phyloP scores from a whole-genome alignment of 2,113 vertebrate species.

The Aphyosemion australe region DNA sequence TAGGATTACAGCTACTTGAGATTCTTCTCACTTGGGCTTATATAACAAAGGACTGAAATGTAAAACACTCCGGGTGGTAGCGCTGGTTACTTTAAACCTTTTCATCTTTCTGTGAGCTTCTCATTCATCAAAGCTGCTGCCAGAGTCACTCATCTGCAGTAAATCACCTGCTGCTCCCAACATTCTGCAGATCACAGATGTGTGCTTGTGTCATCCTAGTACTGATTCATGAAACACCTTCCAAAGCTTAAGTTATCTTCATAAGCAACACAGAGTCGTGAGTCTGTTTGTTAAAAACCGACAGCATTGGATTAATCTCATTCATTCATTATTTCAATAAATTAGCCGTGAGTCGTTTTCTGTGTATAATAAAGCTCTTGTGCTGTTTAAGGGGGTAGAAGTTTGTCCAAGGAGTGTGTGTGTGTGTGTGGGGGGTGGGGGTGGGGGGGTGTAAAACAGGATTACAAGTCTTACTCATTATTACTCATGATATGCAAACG shows the following conservation, averaged over 20 bases:
- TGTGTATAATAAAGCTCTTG: no score
- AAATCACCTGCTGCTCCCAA: slow-evolving; percentile 23
- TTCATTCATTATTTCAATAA: no score
- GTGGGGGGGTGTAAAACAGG: no score
- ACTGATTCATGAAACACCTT: slow-evolving; percentile 47
- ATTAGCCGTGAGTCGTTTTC: no score
- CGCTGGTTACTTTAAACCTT: slow-evolving; percentile 4
- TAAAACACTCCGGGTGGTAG: not conserved
- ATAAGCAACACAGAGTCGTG: slow-evolving; percentile 21
- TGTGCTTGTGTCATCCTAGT: slow-evolving; percentile 22
- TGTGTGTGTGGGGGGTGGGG: no score
- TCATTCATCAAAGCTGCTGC: slow-evolving; percentile 20
- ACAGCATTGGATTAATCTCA: no score
- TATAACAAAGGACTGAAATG: slow-evolving; percentile 6
- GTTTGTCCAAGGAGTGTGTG: no score
- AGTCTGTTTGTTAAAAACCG: not conserved
- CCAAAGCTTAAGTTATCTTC: slow-evolving; percentile 44
- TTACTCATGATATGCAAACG: no score
- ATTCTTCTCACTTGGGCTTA: slow-evolving; percentile 1
- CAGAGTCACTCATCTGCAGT: not conserved
- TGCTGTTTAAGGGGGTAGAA: no score
- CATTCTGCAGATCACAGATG: slow-evolving; percentile 30
- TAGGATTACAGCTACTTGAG: slow-evolving; percentile 6
- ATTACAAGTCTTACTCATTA: no score
- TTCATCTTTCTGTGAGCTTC: slow-evolving; percentile 14